Base-by-base conservation (phyloP, 2,113 vertebrate species). In the Urocolius indicus region DNA sequence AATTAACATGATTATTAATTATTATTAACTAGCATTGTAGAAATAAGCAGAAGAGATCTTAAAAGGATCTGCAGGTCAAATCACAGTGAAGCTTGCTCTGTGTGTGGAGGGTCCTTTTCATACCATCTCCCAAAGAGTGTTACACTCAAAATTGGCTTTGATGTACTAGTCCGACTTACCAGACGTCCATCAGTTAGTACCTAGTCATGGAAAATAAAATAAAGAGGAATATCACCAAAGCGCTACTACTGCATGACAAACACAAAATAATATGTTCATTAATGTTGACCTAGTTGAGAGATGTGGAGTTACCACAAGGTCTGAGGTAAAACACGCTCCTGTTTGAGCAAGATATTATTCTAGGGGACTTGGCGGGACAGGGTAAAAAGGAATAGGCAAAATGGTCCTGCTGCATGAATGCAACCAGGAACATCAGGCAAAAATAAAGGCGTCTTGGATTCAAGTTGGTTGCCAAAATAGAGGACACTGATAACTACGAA, bases 71-170 rank as follows among this genome's bases (percentile, higher is more conserved):
- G 10, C 38, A 67, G 48, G 48, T 68, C 48, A 75, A 71, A 51
- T 82, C 41, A 89, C 4, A 30, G 16, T 52, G 68, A 82, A 45
- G 17, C 26, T 65, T 45, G 12, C 19, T 74, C 0, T 34, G 52
- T 57, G 16, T 38, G 52, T 10, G 19, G 16, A 45, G 11, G 18
- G 30, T 98, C 97, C 83, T 96, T 97, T 71, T 96, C 95, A 58
- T 97, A 98, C 48, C 95, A 76, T 36, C 97, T 98, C 65, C 96
- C 97, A 78, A 97, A 98, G n/a, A 98, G 92, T 6, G 95, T 97
- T 32, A 97, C 95, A n/a, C 87, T 97, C 88, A 98, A 75, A 48
- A 98, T 24, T 63, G 98, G 87, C 82, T 94, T 62, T 5, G 97
- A 97, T 11, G 67, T 94, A 14, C 73, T 18, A 63, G 63, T 82